Evolutionary conservation across 2,113 vertebrate species (phyloP).

Genomic region (Garra rufa): DNA sequence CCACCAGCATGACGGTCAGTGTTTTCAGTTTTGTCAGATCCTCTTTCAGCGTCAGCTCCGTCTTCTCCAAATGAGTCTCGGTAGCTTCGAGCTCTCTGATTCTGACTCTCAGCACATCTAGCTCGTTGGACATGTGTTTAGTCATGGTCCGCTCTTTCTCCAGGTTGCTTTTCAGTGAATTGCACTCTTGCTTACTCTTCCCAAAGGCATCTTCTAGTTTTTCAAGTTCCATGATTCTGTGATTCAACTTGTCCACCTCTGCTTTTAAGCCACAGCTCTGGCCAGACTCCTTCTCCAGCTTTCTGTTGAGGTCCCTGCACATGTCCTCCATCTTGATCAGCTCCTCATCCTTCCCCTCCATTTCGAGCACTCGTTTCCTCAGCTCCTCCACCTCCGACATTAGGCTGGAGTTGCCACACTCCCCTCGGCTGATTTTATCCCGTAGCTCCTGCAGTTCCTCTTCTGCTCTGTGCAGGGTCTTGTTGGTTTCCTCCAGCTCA

Average conservation of each 20-base stretch:
- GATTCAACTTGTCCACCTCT: slow-evolving; percentile 92
- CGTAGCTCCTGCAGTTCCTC: slow-evolving; percentile 93
- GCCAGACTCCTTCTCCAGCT: slow-evolving; percentile 88
- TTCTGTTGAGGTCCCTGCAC: slow-evolving; percentile 91
- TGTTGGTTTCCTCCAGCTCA: slow-evolving; percentile 94
- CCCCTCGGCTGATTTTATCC: slow-evolving; percentile 89
- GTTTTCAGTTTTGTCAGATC: slow-evolving; percentile 96
- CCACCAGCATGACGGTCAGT: slow-evolving; percentile 93
- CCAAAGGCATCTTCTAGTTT: slow-evolving; percentile 93
- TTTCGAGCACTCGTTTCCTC: slow-evolving; percentile 89
- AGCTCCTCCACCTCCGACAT: slow-evolving; percentile 92
- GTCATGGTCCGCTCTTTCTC: slow-evolving; percentile 91
- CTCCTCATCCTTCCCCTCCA: slow-evolving; percentile 98
- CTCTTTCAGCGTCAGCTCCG: slow-evolving; percentile 89
- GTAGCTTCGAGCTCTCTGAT: slow-evolving; percentile 88
- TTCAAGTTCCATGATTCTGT: slow-evolving; percentile 91
- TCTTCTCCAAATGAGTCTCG: slow-evolving; percentile 88
- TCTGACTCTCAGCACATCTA: slow-evolving; percentile 87
- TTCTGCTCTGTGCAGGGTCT: slow-evolving; percentile 88
- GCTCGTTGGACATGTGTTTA: slow-evolving; percentile 86
- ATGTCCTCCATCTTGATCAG: slow-evolving; percentile 94
- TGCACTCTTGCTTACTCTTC: slow-evolving; percentile 94
- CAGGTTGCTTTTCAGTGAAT: slow-evolving; percentile 86
- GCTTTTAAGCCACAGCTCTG: slow-evolving; percentile 87
- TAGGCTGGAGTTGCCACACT: slow-evolving; percentile 86